Conservation (phyloP, 1,140 invertebrate species). For the Glossosoma conforme region DNA sequence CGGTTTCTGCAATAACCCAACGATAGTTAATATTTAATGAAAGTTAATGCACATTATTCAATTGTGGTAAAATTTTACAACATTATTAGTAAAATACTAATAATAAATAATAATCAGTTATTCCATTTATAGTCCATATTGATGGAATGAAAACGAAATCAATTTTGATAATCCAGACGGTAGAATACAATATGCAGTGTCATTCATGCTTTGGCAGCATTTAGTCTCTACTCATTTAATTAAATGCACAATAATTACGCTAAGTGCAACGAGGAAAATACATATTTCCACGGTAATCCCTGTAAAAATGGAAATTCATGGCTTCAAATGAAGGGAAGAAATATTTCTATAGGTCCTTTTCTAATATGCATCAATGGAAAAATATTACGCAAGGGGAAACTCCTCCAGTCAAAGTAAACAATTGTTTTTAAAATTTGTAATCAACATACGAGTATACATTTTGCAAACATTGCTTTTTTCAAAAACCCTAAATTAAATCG, state of each 20-base stretch:
- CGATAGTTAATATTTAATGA: too few relatives aligned
- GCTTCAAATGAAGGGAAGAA: neutral
- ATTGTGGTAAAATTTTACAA: neutral
- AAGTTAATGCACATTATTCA: neutral
- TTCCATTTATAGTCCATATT: neutral
- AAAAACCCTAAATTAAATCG: too few relatives aligned
- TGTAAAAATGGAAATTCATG: constrained; percentile 19
- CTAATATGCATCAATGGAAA: too few relatives aligned
- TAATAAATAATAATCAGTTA: neutral
- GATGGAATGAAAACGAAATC: neutral
- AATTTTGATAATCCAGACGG: constrained; percentile 2
- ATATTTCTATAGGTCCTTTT: too few relatives aligned
- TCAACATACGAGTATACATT: too few relatives aligned
- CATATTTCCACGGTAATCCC: constrained; percentile 17
- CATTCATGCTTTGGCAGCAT: too few relatives aligned
- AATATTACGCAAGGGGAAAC: too few relatives aligned
- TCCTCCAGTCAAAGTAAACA: too few relatives aligned
- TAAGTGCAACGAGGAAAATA: constrained; percentile 12
- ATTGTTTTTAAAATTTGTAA: too few relatives aligned
- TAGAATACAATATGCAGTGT: too few relatives aligned
- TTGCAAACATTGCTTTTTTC: too few relatives aligned
- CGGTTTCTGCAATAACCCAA: too few relatives aligned
- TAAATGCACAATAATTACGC: constrained; percentile 10
- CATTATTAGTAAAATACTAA: neutral
- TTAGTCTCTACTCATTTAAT: constrained; percentile 5